Percentiles rank a stretch among this genome's conserved stretches.
Conservation (phyloP, 2,888 invertebrate genomes). For the Colostygia pectinataria region DNA sequence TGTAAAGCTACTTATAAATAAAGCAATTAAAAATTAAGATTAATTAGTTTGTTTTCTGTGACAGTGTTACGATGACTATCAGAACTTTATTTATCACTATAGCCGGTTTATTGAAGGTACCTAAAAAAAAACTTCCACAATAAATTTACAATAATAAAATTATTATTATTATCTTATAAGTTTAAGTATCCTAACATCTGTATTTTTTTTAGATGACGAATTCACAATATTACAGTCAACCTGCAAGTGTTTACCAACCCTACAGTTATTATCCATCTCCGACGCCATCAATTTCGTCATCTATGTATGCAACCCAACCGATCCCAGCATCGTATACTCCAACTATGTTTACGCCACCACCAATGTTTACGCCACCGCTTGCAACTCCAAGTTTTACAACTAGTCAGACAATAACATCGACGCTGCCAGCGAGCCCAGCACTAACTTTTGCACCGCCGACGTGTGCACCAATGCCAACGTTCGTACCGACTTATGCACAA, state of each 20-base stretch:
- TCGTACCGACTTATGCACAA: no score
- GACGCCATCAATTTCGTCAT: not conserved
- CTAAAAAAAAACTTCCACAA: no score
- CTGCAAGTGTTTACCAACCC: slow-evolving; percentile 15
- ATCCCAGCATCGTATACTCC: not conserved
- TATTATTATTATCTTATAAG: no score
- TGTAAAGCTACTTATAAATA: no score
- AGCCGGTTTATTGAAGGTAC: slow-evolving; percentile 16
- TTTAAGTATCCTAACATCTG: no score
- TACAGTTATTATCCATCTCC: slow-evolving; percentile 15
- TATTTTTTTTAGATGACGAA: slow-evolving; percentile 23
- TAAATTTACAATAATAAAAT: no score
- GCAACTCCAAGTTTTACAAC: not conserved
- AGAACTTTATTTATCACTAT: slow-evolving; percentile 10
- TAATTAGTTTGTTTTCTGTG: slow-evolving; percentile 7
- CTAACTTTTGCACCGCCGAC: not conserved
- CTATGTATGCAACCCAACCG: slow-evolving; percentile 6
- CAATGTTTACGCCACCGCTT: not conserved
- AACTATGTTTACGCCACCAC: slow-evolving; percentile 1
- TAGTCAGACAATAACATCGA: not conserved
- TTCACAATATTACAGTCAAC: slow-evolving; percentile 23
- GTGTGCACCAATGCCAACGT: not conserved
- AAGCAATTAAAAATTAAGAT: slow-evolving; percentile 2
- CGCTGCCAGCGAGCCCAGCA: not conserved
- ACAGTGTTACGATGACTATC: slow-evolving; percentile 14